These are phyloP conservation scores for Rhinoderma darwinii DNA, from an alignment of 2,113 vertebrate genomes.

Conservation along the genomic window DNA sequence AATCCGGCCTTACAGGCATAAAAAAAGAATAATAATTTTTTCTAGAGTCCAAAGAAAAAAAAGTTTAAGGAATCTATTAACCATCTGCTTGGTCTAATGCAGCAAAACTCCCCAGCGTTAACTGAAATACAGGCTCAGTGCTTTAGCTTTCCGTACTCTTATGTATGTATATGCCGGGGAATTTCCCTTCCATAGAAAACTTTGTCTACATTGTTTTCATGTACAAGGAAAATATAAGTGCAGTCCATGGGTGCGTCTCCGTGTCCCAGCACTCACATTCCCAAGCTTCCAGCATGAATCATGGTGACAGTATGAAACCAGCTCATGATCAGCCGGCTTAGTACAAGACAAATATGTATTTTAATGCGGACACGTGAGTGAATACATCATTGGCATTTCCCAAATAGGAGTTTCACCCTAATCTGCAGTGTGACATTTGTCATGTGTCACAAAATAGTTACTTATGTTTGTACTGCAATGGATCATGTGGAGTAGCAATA, in stretches of 20 bases:
- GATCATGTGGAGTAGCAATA: no score
- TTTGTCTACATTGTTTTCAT: background rate
- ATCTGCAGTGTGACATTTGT: background rate
- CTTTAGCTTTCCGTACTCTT: background rate
- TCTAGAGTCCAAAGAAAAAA: no score
- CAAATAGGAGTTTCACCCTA: background rate
- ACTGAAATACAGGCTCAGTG: background rate
- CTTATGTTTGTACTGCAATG: no score
- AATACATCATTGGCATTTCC: background rate
- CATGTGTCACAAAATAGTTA: background rate
- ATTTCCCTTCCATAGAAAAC: constrained; percentile 17
- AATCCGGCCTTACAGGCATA: no score
- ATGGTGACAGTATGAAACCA: background rate
- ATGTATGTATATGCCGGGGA: background rate
- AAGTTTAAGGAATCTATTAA: no score
- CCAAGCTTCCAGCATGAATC: constrained; percentile 18
- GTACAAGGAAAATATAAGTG: constrained; percentile 17
- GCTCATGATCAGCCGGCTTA: background rate
- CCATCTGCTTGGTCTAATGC: background rate
- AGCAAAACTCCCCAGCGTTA: background rate
- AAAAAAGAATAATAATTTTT: no score
- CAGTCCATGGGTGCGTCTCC: background rate
- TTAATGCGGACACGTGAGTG: background rate
- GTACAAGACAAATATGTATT: background rate
- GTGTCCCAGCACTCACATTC: background rate